Conservation (phyloP, 2,888 invertebrate genomes). For the Rhagonycha lutea region DNA sequence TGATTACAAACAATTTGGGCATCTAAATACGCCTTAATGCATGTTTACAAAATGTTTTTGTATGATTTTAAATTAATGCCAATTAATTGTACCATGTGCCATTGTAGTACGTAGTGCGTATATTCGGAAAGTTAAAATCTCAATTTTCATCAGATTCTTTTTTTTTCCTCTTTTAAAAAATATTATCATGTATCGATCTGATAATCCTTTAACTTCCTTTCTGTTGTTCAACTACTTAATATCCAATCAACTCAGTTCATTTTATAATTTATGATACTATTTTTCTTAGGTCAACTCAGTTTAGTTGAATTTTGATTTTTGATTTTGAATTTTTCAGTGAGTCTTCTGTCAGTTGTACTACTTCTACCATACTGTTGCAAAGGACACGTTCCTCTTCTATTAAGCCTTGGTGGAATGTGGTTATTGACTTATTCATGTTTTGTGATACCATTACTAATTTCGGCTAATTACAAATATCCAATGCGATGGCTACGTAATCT, state of each 20-base stretch:
- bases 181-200: not conserved
- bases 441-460: constrained; percentile 69
- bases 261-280: no score
- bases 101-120: no score
- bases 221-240: not conserved
- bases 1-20: no score
- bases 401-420: constrained; percentile 61
- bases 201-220: not conserved
- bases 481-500: constrained; percentile 65
- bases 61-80: no score
- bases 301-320: no score
- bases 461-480: constrained; percentile 72
- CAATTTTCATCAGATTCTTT: not conserved
- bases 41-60: no score
- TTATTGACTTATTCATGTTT: constrained; percentile 69
- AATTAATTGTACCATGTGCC: no score
- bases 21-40: no score
- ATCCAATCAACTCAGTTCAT: not conserved
- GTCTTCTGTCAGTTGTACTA: constrained; percentile 69
- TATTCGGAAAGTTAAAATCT: not conserved
- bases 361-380: constrained; percentile 66
- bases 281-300: no score
- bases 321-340: constrained; percentile 59
- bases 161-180: not conserved
- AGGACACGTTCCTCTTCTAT: constrained; percentile 62